These are phyloP conservation scores for Anser brachyrhynchus DNA, from an alignment of 2,113 vertebrate genomes.

Conservation along the genomic window DNA sequence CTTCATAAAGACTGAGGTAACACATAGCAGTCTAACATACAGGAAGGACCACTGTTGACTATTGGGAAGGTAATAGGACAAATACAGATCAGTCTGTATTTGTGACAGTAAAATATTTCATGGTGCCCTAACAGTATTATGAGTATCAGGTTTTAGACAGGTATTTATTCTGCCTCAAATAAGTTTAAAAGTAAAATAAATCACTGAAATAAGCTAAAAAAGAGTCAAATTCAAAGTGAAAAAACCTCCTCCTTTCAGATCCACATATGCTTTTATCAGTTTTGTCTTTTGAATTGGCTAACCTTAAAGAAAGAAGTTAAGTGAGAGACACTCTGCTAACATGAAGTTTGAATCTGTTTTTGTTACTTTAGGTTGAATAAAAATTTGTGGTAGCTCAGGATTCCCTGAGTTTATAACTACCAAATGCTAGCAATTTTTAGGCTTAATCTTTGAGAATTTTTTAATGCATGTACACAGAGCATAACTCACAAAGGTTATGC, in stretches of 20 bases:
- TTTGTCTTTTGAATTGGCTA: not conserved
- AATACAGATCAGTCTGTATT: not conserved
- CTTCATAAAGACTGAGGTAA: accelerated
- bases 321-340: not conserved
- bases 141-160: not conserved
- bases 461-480: not conserved
- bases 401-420: not conserved
- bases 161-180: not conserved
- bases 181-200: not conserved
- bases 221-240: not conserved
- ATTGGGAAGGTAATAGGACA: not conserved
- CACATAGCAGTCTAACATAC: accelerated
- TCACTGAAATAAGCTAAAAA: not conserved
- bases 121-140: not conserved
- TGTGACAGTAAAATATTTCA: not conserved
- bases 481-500: not conserved
- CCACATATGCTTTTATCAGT: not conserved
- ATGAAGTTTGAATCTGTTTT: not conserved
- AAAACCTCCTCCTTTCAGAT: not conserved
- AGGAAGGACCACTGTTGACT: not conserved
- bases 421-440: not conserved
- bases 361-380: not conserved
- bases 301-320: not conserved
- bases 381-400: not conserved
- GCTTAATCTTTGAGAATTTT: not conserved